Base-by-base conservation (phyloP, 2,113 vertebrate genomes). In the Datnioides undecimradiatus region DNA sequence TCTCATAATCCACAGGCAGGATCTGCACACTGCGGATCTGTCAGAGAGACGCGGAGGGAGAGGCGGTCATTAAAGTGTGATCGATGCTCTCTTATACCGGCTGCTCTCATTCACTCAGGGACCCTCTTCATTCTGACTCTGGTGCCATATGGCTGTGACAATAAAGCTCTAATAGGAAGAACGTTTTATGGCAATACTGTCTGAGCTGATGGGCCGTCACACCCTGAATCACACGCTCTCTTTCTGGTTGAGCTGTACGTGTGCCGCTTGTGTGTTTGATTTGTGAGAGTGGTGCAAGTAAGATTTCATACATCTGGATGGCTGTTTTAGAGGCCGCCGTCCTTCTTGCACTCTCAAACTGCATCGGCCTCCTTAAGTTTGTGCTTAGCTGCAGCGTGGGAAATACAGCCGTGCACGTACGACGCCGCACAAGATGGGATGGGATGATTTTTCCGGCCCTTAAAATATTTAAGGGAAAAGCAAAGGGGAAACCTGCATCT, bases 1-100 rank as follows among this genome's bases (percentile, higher is more conserved):
- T 97, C 94, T 99, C 97, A 63, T 99, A 99, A 93, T 98, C 97
- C 86, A 99, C 95, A 0, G 97, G 97, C 75, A 99, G 94, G 74
- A 96, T 94, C 82, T 96, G 96, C 3, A 97, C 96, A 13, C 91
- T 95, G 73, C 94, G 95, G 83, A 96, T 96, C 95, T 96, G 87
- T 34, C 16, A 8, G n/a, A 31, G 63, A 69, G 25, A 58, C 19
- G 36, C 0, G 7, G 45, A 43, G 21, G 8, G 57, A 49, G 38
- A 62, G 43, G 63, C 16, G 19, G 76, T 46, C 33, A 75, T 82
- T 76, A 76, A 64, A 46, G 49, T 10, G 38, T 80, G 89, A 87
- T 55, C 52, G 80, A 89, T 84, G 80, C 65, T 40, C 46, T 54
- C 52, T 76, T 14, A 13, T 34, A 48, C 14, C 43, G 25, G 48